These are phyloP conservation scores for Agapetus fuscipes DNA, from an alignment of 2,888 invertebrate species.

Conservation along the genomic window DNA sequence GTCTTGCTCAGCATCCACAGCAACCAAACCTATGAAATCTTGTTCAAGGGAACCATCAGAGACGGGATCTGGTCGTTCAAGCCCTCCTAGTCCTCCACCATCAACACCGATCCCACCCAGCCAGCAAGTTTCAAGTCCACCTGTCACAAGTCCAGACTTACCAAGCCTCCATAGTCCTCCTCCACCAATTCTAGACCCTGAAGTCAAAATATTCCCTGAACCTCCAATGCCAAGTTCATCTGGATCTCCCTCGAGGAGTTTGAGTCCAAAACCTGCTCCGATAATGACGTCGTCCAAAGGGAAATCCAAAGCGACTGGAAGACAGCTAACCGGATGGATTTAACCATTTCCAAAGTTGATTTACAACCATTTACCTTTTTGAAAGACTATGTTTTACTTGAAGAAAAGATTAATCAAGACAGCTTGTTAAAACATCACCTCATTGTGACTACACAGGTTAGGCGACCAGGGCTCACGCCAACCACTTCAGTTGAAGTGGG, in stretches of 20 bases:
- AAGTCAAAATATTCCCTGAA: slow-evolving; percentile 18
- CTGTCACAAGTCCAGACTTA: slow-evolving; percentile 33
- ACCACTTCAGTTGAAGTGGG: too few relatives aligned
- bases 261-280: slow-evolving; percentile 22
- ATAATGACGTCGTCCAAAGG: slow-evolving; percentile 45
- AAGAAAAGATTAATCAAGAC: too few relatives aligned
- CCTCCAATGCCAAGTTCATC: slow-evolving; percentile 24
- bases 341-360: too few relatives aligned
- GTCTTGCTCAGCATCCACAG: slow-evolving; percentile 32
- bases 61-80: slow-evolving; percentile 25
- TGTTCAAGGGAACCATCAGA: slow-evolving; percentile 33
- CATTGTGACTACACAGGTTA: too few relatives aligned
- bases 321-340: slow-evolving; percentile 65
- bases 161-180: slow-evolving; percentile 28
- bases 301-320: slow-evolving; percentile 63
- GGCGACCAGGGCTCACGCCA: too few relatives aligned
- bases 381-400: too few relatives aligned
- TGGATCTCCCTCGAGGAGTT: neutral
- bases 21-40: slow-evolving; percentile 31
- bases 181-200: neutral
- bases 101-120: slow-evolving; percentile 24
- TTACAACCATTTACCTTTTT: too few relatives aligned
- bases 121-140: slow-evolving; percentile 33
- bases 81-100: slow-evolving; percentile 28
- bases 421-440: too few relatives aligned